Percentiles rank a stretch among this genome's conserved stretches.
These are phyloP conservation scores for Bombylius discolor DNA, from an alignment of 2,888 invertebrate species.

Conservation along the genomic window DNA sequence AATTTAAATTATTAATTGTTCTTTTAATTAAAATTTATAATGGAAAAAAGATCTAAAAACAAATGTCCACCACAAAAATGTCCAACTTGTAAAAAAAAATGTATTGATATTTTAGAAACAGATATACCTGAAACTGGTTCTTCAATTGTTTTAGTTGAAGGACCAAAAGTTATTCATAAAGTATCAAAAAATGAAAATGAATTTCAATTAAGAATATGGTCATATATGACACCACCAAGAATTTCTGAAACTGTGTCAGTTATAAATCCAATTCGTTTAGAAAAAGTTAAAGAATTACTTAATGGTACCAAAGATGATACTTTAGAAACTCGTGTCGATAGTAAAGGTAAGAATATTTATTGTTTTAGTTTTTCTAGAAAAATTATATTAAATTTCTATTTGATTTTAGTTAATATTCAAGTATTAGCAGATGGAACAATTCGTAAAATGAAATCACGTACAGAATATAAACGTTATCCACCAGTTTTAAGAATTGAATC, in stretches of 20 bases:
- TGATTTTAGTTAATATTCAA: conserved; percentile 7
- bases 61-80: too few species aligned
- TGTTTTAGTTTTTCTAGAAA: neutral
- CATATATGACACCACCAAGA: conserved; percentile 9
- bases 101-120: too few species aligned
- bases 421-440: conserved; percentile 2
- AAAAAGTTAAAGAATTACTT: conserved; percentile 5
- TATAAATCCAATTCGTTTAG: conserved; percentile 5
- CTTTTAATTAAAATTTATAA: too few species aligned
- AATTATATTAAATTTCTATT: neutral
- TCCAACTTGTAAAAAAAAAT: too few species aligned
- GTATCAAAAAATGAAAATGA: neutral
- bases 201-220: conserved; percentile 6
- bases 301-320: neutral
- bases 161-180: neutral
- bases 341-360: conserved; percentile 3
- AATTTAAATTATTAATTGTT: too few species aligned
- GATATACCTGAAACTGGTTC: neutral
- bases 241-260: conserved; percentile 6
- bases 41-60: too few species aligned
- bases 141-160: neutral
- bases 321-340: conserved; percentile 1
- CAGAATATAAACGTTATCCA: conserved; percentile 1
- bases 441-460: neutral
- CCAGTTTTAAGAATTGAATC: neutral